These are phyloP conservation scores for Dryobates pubescens DNA, from an alignment of 2,797 vertebrate species.

Conservation along the genomic window DNA sequence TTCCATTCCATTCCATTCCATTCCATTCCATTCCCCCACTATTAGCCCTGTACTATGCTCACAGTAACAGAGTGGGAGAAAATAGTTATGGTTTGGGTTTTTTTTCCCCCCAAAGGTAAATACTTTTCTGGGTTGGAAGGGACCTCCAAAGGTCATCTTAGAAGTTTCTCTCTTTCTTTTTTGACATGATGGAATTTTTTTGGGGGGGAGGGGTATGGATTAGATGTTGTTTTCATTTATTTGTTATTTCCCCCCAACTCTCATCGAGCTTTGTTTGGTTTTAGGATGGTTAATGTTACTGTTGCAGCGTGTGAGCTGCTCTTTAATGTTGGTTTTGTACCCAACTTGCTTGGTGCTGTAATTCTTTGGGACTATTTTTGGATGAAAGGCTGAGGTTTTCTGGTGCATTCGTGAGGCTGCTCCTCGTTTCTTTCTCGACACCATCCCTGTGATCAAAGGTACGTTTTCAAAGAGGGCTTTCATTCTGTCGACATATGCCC, in stretches of 20 bases:
- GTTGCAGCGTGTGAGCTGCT: background rate
- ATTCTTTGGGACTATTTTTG: background rate
- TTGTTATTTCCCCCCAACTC: background rate
- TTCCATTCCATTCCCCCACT: too few relatives aligned
- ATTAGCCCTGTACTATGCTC: background rate
- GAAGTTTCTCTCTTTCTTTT: background rate
- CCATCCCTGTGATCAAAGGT: conserved; percentile 25
- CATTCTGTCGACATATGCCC: background rate
- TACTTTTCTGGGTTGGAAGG: too few relatives aligned
- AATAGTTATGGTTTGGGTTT: background rate
- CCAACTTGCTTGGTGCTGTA: background rate
- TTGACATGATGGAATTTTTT: background rate
- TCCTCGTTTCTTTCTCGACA: background rate
- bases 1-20: too few relatives aligned
- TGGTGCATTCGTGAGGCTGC: conserved; percentile 14
- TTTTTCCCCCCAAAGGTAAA: background rate
- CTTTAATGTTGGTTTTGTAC: background rate
- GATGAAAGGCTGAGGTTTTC: conserved; percentile 15
- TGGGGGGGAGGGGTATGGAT: background rate
- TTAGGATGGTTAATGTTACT: background rate
- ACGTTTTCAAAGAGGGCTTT: background rate
- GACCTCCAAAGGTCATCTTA: too few relatives aligned
- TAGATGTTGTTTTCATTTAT: background rate
- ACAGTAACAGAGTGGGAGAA: background rate
- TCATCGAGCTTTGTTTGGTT: background rate